These are phyloP conservation scores for Zele albiditarsus DNA, from an alignment of 2,888 invertebrate species.

Conservation along the genomic window DNA sequence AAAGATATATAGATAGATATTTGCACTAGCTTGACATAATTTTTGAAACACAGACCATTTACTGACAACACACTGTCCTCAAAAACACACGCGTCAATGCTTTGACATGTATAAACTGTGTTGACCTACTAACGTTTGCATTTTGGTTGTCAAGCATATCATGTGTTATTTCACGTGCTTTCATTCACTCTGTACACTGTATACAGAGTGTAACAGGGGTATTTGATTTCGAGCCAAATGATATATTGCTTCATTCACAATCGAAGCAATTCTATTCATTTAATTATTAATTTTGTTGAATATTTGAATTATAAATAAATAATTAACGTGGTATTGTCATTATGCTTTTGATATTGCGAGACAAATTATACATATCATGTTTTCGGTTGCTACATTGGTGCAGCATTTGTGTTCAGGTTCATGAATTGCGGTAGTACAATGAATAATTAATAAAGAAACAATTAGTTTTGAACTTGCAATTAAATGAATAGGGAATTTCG, in stretches of 20 bases:
- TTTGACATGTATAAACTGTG: not conserved
- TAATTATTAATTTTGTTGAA: too few relatives aligned
- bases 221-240: too few relatives aligned
- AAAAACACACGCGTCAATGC: not conserved
- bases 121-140: constrained; percentile 20
- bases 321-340: not conserved
- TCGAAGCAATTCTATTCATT: too few relatives aligned
- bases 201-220: not conserved
- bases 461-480: too few relatives aligned
- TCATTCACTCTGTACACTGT: constrained; percentile 3
- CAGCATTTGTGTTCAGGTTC: too few relatives aligned
- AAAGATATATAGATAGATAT: not conserved
- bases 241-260: too few relatives aligned
- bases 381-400: too few relatives aligned
- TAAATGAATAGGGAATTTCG: too few relatives aligned
- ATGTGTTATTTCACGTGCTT: constrained; percentile 37
- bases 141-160: constrained; percentile 22
- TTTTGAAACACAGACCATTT: not conserved
- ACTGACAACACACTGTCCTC: not conserved
- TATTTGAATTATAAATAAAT: too few relatives aligned
- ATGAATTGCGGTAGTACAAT: too few relatives aligned
- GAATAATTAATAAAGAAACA: too few relatives aligned
- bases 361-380: too few relatives aligned
- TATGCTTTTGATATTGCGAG: not conserved
- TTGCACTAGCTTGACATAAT: not conserved